Base-by-base conservation (phyloP, 2,113 vertebrate genomes). In the Gallinago media region DNA sequence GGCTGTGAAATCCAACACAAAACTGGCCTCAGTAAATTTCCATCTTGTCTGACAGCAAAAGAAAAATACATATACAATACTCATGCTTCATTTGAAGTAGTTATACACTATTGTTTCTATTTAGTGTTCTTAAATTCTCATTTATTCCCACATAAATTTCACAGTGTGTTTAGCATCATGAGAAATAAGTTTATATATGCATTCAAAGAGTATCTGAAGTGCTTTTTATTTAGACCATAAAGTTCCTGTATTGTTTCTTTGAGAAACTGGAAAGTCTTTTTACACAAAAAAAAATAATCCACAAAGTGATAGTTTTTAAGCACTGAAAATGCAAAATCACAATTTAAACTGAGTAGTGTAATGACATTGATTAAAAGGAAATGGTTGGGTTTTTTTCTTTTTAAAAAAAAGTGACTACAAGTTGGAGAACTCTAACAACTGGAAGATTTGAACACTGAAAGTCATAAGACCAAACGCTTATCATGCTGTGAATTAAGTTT, bases 91-190 rank as follows among this genome's bases (percentile, higher is more conserved):
- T 80, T 77, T 83, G 8, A 89, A 55, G 59, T 50, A 70, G 25
- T 94, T 93, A 63, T 47, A 50, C 0, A 1, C 2, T 71, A 12
- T n/a, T 52, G 32, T 21, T 88, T 88, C 54, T 80, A 27, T 74
- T 92, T 86, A 85, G 36, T 72, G n/a, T 21, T 92, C 77, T 85
- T 73, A 79, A 88, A 77, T 54, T 88, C 82, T 95, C 67, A 50
- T 92, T 95, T 96, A 82, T 88, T 94, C 71, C 54, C 50, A 58
- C 20, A 85, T 77, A 50, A 89, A 76, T 90, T 89, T 94, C 42
- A 74, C 20, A 49, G 13, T 11, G 25, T 58, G 46, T 82, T 91
- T 62, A 79, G 23, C 13, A 63, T 21, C 6, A 66, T 18, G 77
- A 94, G 18, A 88, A 88, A 50, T 17, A 47, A 58, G 11, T 76